Conservation (phyloP, 2,797 vertebrate genomes). For the Distichodus sexfasciatus region DNA sequence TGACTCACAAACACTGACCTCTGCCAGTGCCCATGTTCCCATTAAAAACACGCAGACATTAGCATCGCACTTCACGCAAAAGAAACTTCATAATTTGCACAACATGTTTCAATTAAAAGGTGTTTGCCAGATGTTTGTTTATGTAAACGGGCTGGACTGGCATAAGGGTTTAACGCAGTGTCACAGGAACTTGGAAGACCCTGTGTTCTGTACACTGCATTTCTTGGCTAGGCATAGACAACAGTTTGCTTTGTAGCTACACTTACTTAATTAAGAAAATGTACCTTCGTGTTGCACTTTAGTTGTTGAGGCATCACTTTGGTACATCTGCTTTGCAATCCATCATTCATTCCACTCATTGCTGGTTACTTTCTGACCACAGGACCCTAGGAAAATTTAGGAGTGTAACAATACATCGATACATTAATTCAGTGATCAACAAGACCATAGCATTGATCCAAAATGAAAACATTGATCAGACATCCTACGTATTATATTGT, state of each 20-base stretch:
- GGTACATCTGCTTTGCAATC: too few species aligned
- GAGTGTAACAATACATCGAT: too few species aligned
- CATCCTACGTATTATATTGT: too few species aligned
- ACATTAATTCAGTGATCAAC: too few species aligned
- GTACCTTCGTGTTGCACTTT: too few species aligned
- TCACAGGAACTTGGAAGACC: constrained; percentile 9
- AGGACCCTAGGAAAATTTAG: too few species aligned
- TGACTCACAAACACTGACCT: constrained; percentile 39
- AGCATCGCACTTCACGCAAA: constrained; percentile 23
- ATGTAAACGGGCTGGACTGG: constrained; percentile 31
- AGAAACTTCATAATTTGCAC: constrained; percentile 29
- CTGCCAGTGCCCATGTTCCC: constrained; percentile 20
- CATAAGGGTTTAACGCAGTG: constrained; percentile 26
- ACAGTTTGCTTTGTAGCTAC: constrained; percentile 24
- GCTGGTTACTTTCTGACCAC: too few species aligned
- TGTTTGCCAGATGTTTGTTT: constrained; percentile 36
- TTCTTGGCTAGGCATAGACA: not conserved
- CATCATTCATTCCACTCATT: too few species aligned
- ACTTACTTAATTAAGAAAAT: too few species aligned
- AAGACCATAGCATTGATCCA: too few species aligned
- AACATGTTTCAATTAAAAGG: constrained; percentile 22
- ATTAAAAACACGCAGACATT: constrained; percentile 40
- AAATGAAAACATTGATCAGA: too few species aligned
- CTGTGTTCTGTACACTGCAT: constrained; percentile 8
- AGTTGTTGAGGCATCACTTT: too few species aligned